phyloP scores from a whole-genome alignment of 2,797 vertebrate species.

The Coccyzus lansbergi region DNA sequence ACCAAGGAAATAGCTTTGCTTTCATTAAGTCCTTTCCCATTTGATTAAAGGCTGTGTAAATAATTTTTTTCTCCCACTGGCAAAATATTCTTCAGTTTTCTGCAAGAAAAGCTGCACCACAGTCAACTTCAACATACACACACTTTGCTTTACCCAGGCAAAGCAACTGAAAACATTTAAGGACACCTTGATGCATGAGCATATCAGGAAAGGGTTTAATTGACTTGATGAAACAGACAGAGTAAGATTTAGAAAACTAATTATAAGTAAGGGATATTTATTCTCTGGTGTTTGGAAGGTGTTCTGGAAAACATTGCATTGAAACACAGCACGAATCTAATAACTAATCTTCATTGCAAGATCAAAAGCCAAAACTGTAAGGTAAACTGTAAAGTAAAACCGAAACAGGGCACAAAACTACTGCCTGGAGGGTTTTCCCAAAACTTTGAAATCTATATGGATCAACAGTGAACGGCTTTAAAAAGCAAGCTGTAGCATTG shows the following conservation, averaged over 20 bases:
- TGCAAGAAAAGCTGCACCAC: neutral
- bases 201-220: neutral
- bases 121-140: neutral
- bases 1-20: neutral
- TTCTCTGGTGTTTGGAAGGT: neutral
- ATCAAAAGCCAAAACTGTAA: neutral
- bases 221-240: neutral
- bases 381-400: neutral
- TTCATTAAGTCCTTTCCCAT: neutral
- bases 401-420: neutral
- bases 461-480: neutral
- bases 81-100: neutral
- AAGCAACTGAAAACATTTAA: slow-evolving; percentile 10
- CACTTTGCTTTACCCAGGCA: neutral
- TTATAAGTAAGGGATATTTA: neutral
- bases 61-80: neutral
- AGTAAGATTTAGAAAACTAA: neutral
- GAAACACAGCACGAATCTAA: neutral
- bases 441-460: neutral
- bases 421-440: neutral
- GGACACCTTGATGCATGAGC: neutral
- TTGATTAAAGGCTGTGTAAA: neutral
- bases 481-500: neutral
- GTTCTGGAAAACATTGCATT: neutral
- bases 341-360: neutral